Percentiles rank a stretch among this genome's conserved stretches.
Conservation (phyloP, 2,888 invertebrate genomes). For the Hofmannophila pseudospretella region DNA sequence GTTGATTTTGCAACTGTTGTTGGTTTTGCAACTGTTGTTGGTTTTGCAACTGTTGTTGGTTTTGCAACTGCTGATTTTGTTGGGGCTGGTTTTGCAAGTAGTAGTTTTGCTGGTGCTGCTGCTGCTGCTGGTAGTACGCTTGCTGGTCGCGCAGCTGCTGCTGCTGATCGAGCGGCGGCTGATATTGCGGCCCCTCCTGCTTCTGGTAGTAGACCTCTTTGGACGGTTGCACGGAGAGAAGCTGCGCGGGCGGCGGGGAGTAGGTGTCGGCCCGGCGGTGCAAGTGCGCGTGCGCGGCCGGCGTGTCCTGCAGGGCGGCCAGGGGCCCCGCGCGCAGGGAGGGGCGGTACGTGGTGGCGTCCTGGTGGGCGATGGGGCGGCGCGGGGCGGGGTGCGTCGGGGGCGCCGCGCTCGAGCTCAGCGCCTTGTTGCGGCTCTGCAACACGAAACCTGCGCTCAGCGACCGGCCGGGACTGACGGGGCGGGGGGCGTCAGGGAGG, state of each 20-base stretch:
- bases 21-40: conserved; percentile 15
- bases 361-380: conserved; percentile 32
- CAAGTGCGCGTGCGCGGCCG: conserved; percentile 31
- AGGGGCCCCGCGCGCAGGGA: conserved; percentile 42
- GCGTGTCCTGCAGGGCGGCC: conserved; percentile 31
- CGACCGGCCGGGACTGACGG: conserved; percentile 22
- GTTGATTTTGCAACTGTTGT: conserved; percentile 15
- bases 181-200: conserved; percentile 10
- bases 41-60: conserved; percentile 12
- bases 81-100: conserved; percentile 1
- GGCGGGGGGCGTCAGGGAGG: not conserved
- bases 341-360: conserved; percentile 64
- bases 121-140: conserved; percentile 13
- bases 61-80: not conserved
- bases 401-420: conserved; percentile 25
- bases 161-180: conserved; percentile 7
- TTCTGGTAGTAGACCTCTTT: conserved; percentile 28
- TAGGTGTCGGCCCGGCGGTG: conserved; percentile 53
- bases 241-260: conserved; percentile 35
- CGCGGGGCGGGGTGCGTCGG: conserved; percentile 23
- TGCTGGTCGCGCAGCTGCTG: conserved; percentile 8
- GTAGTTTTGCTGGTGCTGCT: conserved; percentile 16
- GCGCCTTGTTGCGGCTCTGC: conserved; percentile 73
- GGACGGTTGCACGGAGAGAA: conserved; percentile 30
- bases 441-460: conserved; percentile 69